Evolutionary conservation across 1,140 invertebrate species (phyloP).

Genomic region (Formica selysi): DNA sequence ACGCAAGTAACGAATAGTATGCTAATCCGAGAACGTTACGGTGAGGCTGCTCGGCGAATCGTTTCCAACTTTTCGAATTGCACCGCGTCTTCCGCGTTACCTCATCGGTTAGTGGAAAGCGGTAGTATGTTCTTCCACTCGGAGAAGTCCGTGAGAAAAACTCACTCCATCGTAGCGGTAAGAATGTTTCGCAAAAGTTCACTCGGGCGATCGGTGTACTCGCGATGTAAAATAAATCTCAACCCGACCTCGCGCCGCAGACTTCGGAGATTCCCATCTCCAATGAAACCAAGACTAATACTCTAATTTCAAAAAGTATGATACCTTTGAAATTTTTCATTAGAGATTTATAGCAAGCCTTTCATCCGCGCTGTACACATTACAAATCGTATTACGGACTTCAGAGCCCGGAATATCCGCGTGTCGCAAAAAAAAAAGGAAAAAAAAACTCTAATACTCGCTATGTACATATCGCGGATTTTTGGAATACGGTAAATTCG

Average conservation of each 20-base stretch:
- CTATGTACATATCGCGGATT: conserved; percentile 15
- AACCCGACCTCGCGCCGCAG: neutral
- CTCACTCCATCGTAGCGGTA: conserved; percentile 23
- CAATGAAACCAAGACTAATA: conserved; percentile 8
- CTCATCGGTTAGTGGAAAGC: conserved; percentile 36
- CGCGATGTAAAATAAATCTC: conserved; percentile 55
- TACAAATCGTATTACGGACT: conserved; percentile 36
- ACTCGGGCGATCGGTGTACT: conserved; percentile 43
- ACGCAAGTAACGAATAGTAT: conserved; percentile 68
- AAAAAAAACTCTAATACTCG: conserved; percentile 7
- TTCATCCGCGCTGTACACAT: neutral
- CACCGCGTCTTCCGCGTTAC: neutral
- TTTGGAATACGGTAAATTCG: conserved; percentile 39
- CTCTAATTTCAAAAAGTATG: conserved; percentile 32
- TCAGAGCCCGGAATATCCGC: conserved; percentile 19
- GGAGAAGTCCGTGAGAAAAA: conserved; percentile 47
- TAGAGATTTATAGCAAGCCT: conserved; percentile 57
- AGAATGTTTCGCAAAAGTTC: conserved; percentile 62
- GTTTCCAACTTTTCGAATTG: conserved; percentile 51
- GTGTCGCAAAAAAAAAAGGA: no score
- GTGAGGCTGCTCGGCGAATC: conserved; percentile 14
- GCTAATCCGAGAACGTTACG: conserved; percentile 54
- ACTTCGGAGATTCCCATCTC: conserved; percentile 32
- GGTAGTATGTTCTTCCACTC: neutral
- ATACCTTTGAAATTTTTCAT: conserved; percentile 42